Evolutionary conservation across 1,140 invertebrate species (phyloP).

Genomic region (Zaprionus lachaisei): DNA sequence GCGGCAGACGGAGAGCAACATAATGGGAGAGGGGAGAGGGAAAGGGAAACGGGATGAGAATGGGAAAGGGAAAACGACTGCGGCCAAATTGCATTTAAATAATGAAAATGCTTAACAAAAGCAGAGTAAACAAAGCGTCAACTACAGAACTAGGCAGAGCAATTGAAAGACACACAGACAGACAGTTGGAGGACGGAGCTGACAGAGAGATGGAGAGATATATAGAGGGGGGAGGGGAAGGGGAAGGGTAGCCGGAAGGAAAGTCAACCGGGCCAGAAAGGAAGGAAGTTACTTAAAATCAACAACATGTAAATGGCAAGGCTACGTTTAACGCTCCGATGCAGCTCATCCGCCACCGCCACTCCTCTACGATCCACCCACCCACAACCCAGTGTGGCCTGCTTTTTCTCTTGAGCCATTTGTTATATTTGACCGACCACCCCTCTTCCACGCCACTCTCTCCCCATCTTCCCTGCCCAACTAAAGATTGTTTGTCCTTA

Average conservation of each 20-base stretch:
- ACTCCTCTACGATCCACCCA: neutral
- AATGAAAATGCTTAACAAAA: conserved; percentile 67
- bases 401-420: neutral
- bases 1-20: neutral
- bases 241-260: conserved; percentile 9
- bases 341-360: conserved; percentile 34
- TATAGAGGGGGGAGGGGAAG: neutral
- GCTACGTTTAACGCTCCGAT: conserved; percentile 57
- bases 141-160: conserved; percentile 21
- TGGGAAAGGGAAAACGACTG: conserved; percentile 7
- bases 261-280: conserved; percentile 39
- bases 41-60: neutral
- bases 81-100: conserved; percentile 76
- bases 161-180: conserved; percentile 15
- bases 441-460: too few species aligned
- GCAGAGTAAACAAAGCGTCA: conserved; percentile 43
- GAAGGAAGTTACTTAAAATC: conserved; percentile 72
- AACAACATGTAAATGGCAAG: conserved; percentile 75
- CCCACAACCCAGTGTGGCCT: neutral
- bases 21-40: neutral
- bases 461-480: neutral
- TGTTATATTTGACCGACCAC: neutral
- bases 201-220: neutral
- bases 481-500: conserved; percentile 22
- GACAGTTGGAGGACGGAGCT: conserved; percentile 1